Base-by-base conservation (phyloP, 2,797 vertebrate species). In the Epinephelus coioides region DNA sequence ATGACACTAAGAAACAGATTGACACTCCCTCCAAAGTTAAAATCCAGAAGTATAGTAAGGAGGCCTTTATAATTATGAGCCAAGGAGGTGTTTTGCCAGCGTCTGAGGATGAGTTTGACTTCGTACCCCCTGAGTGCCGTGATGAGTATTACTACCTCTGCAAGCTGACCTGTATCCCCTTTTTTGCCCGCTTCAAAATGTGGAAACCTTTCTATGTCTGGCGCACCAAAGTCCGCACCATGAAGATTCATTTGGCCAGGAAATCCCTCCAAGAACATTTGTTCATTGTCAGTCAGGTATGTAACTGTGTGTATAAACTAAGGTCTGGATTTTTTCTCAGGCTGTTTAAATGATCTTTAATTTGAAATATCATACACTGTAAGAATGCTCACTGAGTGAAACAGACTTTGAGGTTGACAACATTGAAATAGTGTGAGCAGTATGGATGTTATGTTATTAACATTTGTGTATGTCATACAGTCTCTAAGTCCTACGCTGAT, bases 161-260 rank as follows among this genome's bases (percentile, higher is more conserved):
- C 76, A 94, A 93, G 77, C 91, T 97, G 67, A 86, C 71, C 13
- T 67, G 85, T 72, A 97, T 97, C 68, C 95, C 96, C n/a, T 93
- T 95, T 73, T 97, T 98, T 80, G 81, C 93, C 60, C 95, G 79
- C 27, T 97, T 96, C 88, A 95, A 95, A 70, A 95, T 94, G 77
- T 95, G 95, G 95, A 97, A 97, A 73, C 91, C 95, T 7, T 97
- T 98, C 81, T 89, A 66, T 0, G 64, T 95, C 1, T 98, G 97
- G 97, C 95, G 83, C 63, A 87, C 84, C 68, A 96, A 94, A 10
- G 91, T 97, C 17, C 93, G 95, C 25, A 78, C 88, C 61, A 96
- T 93, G 84, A 97, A 92, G 82, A 91, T 96, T 74, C 82, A 50
- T 14, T 56, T 47, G 59, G 96, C 94, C 78, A 94, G 78, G 68